Evolutionary conservation across 2,797 vertebrate genomes (phyloP).

Genomic region (Sternotherus odoratus): DNA sequence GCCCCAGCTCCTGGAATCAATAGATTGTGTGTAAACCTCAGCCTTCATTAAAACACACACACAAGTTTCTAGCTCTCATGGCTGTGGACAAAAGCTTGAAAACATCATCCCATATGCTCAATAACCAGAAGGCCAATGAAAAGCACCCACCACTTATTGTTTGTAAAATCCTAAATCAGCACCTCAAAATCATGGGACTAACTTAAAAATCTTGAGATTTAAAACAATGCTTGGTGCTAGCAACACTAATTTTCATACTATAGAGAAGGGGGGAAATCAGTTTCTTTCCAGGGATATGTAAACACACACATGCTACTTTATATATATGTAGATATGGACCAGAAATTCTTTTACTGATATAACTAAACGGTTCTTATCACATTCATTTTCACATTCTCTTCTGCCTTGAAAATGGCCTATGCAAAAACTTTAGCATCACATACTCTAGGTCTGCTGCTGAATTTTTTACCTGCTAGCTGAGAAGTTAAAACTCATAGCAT

Average conservation of each 20-base stretch:
- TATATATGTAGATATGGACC: background rate
- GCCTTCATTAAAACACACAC: background rate
- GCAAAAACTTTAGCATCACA: slow-evolving; percentile 21
- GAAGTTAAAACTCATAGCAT: slow-evolving; percentile 44
- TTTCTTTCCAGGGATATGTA: background rate
- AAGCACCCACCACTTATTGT: background rate
- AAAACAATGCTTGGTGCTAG: background rate
- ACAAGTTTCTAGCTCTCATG: background rate
- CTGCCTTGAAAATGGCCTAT: background rate
- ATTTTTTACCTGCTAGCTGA: slow-evolving; percentile 36
- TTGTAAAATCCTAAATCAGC: background rate
- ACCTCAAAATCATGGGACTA: no score
- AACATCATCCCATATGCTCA: background rate
- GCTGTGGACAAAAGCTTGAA: background rate
- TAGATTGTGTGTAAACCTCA: background rate
- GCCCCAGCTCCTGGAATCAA: background rate
- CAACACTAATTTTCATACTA: background rate
- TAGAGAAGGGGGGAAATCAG: background rate
- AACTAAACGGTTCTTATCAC: background rate
- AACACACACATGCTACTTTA: background rate
- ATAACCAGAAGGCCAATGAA: background rate
- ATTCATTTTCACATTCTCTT: background rate
- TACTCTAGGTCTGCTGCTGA: background rate
- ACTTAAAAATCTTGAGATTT: no score
- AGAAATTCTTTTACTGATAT: background rate